Percentiles rank a stretch among this genome's conserved stretches.
phyloP scores from a whole-genome alignment of 2,113 vertebrate genomes.

The Podarcis muralis region DNA sequence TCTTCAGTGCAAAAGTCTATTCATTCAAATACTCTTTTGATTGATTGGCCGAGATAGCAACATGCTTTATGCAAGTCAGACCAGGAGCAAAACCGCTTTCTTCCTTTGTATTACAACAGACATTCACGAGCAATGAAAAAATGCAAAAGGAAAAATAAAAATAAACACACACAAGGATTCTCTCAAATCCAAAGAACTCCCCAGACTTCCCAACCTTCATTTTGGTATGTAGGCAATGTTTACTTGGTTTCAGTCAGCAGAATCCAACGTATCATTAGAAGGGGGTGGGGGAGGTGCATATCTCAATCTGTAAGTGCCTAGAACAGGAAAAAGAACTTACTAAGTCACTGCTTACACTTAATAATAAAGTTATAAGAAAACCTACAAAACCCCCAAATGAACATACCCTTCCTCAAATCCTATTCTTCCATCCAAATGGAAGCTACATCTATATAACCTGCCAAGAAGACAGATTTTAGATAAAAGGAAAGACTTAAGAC shows the following conservation, averaged over 20 bases:
- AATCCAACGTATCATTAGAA: conserved; percentile 88
- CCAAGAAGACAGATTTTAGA: conserved; percentile 29
- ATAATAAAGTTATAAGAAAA: conserved; percentile 72
- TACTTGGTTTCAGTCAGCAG: conserved; percentile 87
- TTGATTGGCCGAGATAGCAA: conserved; percentile 71
- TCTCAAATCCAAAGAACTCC: conserved; percentile 62
- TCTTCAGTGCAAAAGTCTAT: conserved; percentile 82
- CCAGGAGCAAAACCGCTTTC: conserved; percentile 70
- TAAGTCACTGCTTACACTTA: conserved; percentile 79
- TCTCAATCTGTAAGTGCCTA: conserved; percentile 93
- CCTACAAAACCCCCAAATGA: conserved; percentile 65
- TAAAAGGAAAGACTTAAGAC: not conserved
- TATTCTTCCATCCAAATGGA: conserved; percentile 46
- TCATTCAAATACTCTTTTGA: conserved; percentile 63
- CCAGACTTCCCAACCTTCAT: conserved; percentile 73
- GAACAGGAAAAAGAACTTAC: conserved; percentile 84
- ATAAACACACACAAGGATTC: conserved; percentile 52
- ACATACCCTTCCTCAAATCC: conserved; percentile 71
- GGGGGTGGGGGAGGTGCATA: conserved; percentile 88
- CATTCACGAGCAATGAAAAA: conserved; percentile 72
- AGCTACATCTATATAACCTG: not conserved
- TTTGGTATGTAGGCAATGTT: conserved; percentile 77
- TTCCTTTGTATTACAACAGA: conserved; percentile 71
- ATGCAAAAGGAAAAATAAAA: conserved; percentile 48
- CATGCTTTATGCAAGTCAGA: conserved; percentile 75